These are phyloP conservation scores for Drosophila fulvimacula DNA, from an alignment of 2,888 invertebrate genomes.

Conservation along the genomic window DNA sequence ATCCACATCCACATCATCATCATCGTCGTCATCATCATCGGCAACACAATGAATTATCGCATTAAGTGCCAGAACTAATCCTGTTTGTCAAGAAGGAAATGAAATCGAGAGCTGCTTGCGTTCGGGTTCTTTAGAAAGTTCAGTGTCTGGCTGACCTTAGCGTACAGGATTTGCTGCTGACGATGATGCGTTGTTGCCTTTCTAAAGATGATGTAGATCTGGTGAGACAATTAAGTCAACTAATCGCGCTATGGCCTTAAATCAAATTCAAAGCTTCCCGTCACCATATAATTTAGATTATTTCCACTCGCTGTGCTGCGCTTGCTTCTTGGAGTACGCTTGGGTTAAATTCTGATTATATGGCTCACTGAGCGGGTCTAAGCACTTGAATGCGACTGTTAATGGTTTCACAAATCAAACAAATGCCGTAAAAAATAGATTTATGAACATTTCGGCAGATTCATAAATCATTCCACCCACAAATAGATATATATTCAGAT, in stretches of 20 bases:
- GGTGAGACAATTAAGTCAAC: conserved; percentile 27
- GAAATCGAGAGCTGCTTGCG: conserved; percentile 2
- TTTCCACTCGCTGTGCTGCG: conserved; percentile 26
- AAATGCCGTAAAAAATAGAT: conserved; percentile 64
- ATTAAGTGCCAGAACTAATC: conserved; percentile 45
- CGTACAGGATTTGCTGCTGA: conserved; percentile 55
- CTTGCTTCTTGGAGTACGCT: conserved; percentile 33
- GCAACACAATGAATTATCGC: conserved; percentile 53
- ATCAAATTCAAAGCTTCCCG: conserved; percentile 69
- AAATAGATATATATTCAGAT: conserved; percentile 17
- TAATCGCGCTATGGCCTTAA: conserved; percentile 51
- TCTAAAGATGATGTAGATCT: conserved; percentile 54
- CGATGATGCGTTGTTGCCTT: conserved; percentile 39
- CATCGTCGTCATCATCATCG: conserved; percentile 19
- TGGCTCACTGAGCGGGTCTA: conserved; percentile 51
- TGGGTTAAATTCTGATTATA: conserved; percentile 42
- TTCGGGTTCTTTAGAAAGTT: conserved; percentile 15
- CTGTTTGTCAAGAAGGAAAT: conserved; percentile 54
- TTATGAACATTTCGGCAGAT: conserved; percentile 53
- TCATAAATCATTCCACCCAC: conserved; percentile 77
- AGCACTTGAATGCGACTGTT: conserved; percentile 61
- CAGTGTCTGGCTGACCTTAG: conserved; percentile 54
- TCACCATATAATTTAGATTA: conserved; percentile 54
- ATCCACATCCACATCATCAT: conserved; percentile 11
- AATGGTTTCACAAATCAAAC: conserved; percentile 69